These are phyloP conservation scores for Timema cristinae DNA, from an alignment of 2,888 invertebrate species.

Conservation along the genomic window DNA sequence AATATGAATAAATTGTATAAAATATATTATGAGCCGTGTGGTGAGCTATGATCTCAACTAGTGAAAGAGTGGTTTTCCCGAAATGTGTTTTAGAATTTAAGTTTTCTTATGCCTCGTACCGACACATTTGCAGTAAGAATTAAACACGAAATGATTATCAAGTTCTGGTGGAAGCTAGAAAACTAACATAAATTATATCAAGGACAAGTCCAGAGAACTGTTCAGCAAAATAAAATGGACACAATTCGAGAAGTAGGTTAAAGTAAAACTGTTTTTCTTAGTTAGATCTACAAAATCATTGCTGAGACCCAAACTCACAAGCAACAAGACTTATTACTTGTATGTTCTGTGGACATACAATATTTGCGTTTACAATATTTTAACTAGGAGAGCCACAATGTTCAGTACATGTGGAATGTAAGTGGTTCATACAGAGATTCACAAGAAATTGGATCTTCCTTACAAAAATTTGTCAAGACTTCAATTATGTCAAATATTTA, in stretches of 20 bases:
- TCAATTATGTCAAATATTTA: background rate
- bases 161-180: background rate
- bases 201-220: background rate
- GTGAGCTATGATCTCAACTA: background rate
- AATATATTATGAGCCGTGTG: background rate
- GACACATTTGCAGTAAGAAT: conserved; percentile 1
- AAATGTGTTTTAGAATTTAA: conserved; percentile 11
- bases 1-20: conserved; percentile 4
- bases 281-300: conserved; percentile 2
- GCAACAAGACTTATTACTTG: conserved; percentile 4
- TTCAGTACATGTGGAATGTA: background rate
- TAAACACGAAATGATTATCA: background rate
- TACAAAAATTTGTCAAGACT: background rate
- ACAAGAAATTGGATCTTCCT: conserved; percentile 10
- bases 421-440: conserved; percentile 1
- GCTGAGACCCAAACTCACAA: background rate
- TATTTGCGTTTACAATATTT: conserved; percentile 1
- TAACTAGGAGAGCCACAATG: conserved; percentile 9
- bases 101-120: background rate
- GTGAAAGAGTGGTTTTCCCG: background rate
- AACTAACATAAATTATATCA: background rate
- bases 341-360: background rate
- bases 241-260: background rate
- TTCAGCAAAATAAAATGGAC: background rate
- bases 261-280: background rate